Evolutionary conservation across 64 coral and sea anemone genomes (phyloP).

Genomic region (Porites australiensis): DNA sequence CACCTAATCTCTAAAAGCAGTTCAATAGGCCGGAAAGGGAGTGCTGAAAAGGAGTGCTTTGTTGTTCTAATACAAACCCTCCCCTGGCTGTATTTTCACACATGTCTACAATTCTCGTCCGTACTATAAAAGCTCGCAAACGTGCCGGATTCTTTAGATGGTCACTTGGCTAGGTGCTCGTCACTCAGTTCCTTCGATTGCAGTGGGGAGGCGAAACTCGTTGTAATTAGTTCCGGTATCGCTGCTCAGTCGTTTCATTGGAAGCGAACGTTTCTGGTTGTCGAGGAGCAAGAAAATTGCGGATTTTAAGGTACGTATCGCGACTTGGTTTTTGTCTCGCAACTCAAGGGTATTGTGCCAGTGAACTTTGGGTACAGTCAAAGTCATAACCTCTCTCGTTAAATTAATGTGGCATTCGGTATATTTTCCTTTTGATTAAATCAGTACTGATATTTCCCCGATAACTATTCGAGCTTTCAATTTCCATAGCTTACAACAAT

Average conservation of each 20-base stretch:
- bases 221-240: background rate
- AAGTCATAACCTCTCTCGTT: background rate
- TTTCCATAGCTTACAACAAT: background rate
- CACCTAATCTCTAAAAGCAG: background rate
- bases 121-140: background rate
- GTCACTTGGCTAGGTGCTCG: background rate
- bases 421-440: conserved; percentile 36
- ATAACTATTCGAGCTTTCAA: background rate
- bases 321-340: background rate
- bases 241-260: background rate
- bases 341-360: background rate
- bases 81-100: background rate
- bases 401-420: background rate
- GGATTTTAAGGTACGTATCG: background rate
- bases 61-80: background rate
- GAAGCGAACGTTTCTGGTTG: too few relatives aligned
- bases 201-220: too few relatives aligned
- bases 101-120: background rate
- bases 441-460: background rate
- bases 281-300: background rate
- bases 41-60: background rate
- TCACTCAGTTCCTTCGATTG: background rate
- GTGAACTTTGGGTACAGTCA: background rate
- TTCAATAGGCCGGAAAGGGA: conserved; percentile 45
- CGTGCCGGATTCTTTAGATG: background rate